A percentile compares a stretch with the other conserved stretches of the same genome.
Conservation (phyloP, 1,140 invertebrate genomes). For the Mycetomoellerius zeteki region DNA sequence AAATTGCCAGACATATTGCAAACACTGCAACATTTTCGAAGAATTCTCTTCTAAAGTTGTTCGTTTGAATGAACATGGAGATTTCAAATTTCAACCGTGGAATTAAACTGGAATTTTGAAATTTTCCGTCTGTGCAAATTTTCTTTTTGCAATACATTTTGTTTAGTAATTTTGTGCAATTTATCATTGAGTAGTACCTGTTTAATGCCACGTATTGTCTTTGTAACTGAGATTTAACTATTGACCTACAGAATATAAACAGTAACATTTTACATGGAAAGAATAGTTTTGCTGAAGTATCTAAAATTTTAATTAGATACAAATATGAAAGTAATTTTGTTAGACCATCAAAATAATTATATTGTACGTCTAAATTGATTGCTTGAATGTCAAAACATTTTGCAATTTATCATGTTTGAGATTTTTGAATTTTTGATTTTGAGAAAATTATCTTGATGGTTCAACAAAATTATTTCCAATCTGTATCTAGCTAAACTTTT, state of each 20-base stretch:
- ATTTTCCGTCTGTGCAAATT: not conserved
- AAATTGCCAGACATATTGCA: not conserved
- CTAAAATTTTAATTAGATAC: too few relatives aligned
- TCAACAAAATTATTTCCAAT: too few relatives aligned
- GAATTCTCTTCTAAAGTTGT: not conserved
- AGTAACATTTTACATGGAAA: too few relatives aligned
- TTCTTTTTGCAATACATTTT: not conserved
- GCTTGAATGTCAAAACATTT: too few relatives aligned
- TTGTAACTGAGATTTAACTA: not conserved
- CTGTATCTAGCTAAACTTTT: too few relatives aligned
- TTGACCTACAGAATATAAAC: not conserved
- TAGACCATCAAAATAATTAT: too few relatives aligned
- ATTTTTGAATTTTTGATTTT: too few relatives aligned
- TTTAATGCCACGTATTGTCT: not conserved
- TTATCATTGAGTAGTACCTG: not conserved
- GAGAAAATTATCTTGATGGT: too few relatives aligned
- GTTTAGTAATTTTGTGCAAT: not conserved
- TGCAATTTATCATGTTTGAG: too few relatives aligned
- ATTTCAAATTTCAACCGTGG: not conserved
- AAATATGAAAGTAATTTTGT: too few relatives aligned
- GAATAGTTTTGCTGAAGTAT: too few relatives aligned
- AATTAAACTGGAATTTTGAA: slow-evolving; percentile 4
- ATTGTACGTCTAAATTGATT: too few relatives aligned
- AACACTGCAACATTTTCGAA: not conserved
- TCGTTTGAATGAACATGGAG: not conserved